Percentiles rank a stretch among this genome's conserved stretches.
These are phyloP conservation scores for Cataglyphis rosenhaueri DNA, from an alignment of 2,888 invertebrate genomes.

Conservation along the genomic window DNA sequence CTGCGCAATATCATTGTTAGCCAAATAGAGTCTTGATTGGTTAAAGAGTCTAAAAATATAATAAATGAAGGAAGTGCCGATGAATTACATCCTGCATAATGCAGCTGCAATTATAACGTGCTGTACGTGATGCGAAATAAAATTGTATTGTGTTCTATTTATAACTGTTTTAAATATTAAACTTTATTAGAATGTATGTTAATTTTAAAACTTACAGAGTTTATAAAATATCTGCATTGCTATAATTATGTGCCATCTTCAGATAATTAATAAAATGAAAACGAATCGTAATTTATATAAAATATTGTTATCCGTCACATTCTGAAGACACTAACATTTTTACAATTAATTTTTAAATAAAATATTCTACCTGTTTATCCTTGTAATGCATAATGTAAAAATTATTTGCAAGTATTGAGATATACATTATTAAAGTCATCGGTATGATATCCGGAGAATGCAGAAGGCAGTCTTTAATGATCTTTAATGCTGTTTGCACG, in stretches of 20 bases:
- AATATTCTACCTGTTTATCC: neutral
- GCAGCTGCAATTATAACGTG: neutral
- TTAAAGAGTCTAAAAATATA: neutral
- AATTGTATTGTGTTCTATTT: neutral
- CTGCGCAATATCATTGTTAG: neutral
- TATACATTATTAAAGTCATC: neutral
- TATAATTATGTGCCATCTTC: neutral
- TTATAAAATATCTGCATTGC: neutral
- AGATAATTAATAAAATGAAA: conserved; percentile 9
- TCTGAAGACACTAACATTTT: neutral
- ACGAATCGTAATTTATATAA: neutral
- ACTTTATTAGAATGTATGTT: neutral
- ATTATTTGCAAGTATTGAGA: neutral
- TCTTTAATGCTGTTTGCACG: neutral
- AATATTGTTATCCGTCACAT: neutral
- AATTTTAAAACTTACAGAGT: neutral
- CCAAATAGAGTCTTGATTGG: neutral
- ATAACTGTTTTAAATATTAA: neutral
- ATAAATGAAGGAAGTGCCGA: neutral
- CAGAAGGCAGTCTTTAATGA: neutral
- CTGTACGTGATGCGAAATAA: neutral
- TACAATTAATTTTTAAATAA: neutral
- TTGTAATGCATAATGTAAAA: neutral
- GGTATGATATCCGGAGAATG: neutral
- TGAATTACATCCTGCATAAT: neutral